Evolutionary conservation across 2,888 invertebrate genomes (phyloP).

Genomic region (Athalia cordata): DNA sequence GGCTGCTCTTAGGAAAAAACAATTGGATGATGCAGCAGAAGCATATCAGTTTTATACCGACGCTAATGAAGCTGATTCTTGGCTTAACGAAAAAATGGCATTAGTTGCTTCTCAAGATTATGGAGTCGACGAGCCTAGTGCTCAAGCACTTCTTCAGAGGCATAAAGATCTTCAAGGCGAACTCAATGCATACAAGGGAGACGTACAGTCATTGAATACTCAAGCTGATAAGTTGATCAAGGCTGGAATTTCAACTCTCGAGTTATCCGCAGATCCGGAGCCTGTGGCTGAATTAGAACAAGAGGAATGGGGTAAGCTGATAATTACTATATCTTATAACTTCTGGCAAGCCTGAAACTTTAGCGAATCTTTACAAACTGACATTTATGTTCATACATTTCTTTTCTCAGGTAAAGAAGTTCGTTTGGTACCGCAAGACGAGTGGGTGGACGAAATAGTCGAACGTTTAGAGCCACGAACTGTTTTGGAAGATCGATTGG

Average conservation of each 20-base stretch:
- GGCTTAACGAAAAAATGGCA: constrained; percentile 97
- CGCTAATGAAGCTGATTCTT: constrained; percentile 97
- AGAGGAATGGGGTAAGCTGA: constrained; percentile 69
- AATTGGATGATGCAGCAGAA: constrained; percentile 91
- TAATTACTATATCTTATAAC: neutral
- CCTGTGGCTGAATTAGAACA: constrained; percentile 72
- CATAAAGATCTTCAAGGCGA: constrained; percentile 93
- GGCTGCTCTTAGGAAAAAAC: constrained; percentile 83
- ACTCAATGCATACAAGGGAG: constrained; percentile 90
- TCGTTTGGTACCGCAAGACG: constrained; percentile 90
- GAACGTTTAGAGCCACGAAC: constrained; percentile 90
- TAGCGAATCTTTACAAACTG: neutral
- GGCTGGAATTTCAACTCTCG: constrained; percentile 84
- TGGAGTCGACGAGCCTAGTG: constrained; percentile 94
- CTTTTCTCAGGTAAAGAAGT: constrained; percentile 80
- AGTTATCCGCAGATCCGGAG: constrained; percentile 72
- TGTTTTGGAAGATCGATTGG: constrained; percentile 89
- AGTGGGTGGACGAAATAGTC: constrained; percentile 93
- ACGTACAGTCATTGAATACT: constrained; percentile 86
- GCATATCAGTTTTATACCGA: constrained; percentile 98
- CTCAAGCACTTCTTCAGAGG: constrained; percentile 89
- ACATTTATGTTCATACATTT: neutral
- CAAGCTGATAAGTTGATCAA: constrained; percentile 86
- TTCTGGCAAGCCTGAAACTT: neutral
- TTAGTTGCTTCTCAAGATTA: constrained; percentile 92